A percentile compares a stretch with the other conserved stretches of the same genome.
Conservation (phyloP, 2,113 vertebrate species). For the Seriola dumerili region DNA sequence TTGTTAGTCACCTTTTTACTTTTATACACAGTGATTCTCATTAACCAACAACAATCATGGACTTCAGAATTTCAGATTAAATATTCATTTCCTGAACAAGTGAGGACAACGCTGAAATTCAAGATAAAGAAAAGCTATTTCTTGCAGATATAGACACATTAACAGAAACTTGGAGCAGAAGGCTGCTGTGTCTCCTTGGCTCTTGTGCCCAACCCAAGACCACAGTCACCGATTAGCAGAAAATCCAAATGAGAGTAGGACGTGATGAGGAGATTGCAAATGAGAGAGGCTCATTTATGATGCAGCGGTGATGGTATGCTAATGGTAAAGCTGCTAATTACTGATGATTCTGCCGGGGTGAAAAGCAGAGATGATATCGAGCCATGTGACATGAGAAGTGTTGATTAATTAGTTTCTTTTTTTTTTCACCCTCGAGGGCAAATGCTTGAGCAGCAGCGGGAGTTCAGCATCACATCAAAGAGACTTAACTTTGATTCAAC, state of each 20-base stretch:
- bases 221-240: neutral
- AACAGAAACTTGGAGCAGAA: neutral
- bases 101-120: neutral
- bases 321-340: slow-evolving; percentile 72
- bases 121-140: neutral
- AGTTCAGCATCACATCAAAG: slow-evolving; percentile 12
- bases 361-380: slow-evolving; percentile 56
- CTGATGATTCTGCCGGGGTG: slow-evolving; percentile 58
- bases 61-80: neutral
- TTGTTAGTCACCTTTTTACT: no score
- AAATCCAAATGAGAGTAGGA: slow-evolving; percentile 11
- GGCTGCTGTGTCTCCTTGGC: neutral
- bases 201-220: neutral
- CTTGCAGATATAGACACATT: neutral
- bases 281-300: slow-evolving; percentile 57
- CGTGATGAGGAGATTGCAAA: slow-evolving; percentile 30
- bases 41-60: neutral
- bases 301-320: slow-evolving; percentile 52
- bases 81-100: neutral
- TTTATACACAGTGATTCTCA: neutral
- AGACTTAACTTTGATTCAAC: slow-evolving; percentile 15
- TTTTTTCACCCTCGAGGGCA: neutral
- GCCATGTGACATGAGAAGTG: slow-evolving; percentile 44
- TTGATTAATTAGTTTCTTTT: slow-evolving; percentile 52
- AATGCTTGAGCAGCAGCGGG: neutral